These are phyloP conservation scores for Petaurus breviceps DNA, from an alignment of 2,113 vertebrate genomes.

Conservation along the genomic window DNA sequence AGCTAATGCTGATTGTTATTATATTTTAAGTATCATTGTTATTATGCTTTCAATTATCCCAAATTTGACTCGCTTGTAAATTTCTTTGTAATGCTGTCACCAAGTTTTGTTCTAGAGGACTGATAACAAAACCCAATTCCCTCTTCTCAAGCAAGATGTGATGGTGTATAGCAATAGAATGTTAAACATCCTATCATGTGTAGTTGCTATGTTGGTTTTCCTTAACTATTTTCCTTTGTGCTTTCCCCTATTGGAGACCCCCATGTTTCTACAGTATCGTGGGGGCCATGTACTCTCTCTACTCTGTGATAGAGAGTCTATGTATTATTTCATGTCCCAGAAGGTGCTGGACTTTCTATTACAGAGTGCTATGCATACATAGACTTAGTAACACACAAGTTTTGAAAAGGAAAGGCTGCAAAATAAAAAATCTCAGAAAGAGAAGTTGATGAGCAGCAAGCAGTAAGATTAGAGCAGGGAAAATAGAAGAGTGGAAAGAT, in stretches of 20 bases:
- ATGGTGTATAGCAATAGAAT: neutral
- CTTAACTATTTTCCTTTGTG: neutral
- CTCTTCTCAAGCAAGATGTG: too few relatives aligned
- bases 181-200: neutral
- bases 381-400: neutral
- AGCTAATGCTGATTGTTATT: neutral
- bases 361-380: neutral
- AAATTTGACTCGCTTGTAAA: neutral
- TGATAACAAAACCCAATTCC: neutral
- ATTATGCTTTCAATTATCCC: neutral
- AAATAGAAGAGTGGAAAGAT: neutral
- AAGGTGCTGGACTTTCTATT: neutral
- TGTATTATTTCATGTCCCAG: neutral
- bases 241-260: neutral
- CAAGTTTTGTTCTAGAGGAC: neutral
- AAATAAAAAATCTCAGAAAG: neutral
- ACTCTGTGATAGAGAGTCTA: neutral
- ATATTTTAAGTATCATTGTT: neutral
- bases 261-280: neutral
- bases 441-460: neutral
- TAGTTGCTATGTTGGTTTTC: neutral
- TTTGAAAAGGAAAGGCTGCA: neutral
- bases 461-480: neutral
- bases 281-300: neutral
- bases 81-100: neutral